These are phyloP conservation scores for Leptopilina myrica DNA, from an alignment of 2,888 invertebrate genomes.

Conservation along the genomic window DNA sequence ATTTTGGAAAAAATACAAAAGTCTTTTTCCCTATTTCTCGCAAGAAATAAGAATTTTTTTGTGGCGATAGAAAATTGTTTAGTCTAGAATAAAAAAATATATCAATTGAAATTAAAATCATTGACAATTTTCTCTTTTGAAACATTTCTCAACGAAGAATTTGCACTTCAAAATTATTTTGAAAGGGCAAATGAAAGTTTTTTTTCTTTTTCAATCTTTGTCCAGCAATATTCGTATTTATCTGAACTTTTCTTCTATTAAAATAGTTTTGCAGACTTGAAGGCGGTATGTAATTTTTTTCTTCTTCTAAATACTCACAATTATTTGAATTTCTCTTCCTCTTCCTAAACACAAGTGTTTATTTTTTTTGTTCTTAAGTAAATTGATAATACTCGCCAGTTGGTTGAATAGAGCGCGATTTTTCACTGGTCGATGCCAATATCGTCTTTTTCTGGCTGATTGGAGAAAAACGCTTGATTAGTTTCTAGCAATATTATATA, in stretches of 20 bases:
- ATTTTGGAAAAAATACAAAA: too few relatives aligned
- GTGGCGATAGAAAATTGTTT: too few relatives aligned
- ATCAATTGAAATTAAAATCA: not conserved
- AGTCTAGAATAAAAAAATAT: not conserved
- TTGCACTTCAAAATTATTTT: not conserved
- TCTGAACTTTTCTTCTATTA: conserved; percentile 35
- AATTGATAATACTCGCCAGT: conserved; percentile 14
- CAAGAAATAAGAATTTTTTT: too few relatives aligned
- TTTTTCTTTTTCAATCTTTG: not conserved
- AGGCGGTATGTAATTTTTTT: conserved; percentile 22
- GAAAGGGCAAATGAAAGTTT: not conserved
- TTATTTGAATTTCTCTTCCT: not conserved
- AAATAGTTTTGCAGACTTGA: conserved; percentile 32
- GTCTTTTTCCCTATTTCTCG: too few relatives aligned
- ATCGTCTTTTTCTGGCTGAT: conserved; percentile 5
- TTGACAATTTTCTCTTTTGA: not conserved
- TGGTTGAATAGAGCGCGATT: conserved; percentile 9
- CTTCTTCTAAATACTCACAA: conserved; percentile 2
- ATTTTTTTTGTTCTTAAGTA: not conserved
- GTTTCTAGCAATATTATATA: conserved; percentile 2
- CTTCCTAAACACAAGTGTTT: conserved; percentile 14
- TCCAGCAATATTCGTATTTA: conserved; percentile 28
- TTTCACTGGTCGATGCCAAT: conserved; percentile 5
- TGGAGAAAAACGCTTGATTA: conserved; percentile 32
- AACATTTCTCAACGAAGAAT: not conserved